Evolutionary conservation across 1,140 invertebrate genomes (phyloP), one percentile per base, ranked within the genome.

Genomic region (Atta cephalotes): DNA sequence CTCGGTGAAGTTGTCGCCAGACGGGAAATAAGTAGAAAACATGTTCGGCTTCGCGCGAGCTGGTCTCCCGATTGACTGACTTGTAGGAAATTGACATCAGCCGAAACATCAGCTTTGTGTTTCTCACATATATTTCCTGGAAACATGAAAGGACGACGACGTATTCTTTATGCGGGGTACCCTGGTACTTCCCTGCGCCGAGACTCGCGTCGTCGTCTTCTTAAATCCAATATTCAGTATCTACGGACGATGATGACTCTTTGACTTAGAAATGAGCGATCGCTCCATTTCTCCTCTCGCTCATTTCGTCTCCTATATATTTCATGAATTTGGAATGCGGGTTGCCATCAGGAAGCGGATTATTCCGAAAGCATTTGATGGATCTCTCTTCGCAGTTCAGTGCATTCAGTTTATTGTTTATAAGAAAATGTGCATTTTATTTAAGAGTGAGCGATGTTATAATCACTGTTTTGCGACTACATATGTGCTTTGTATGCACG

Each of bases 61-160:
- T 7, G 49, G 12, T 18, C 18, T 18, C 35, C 53, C 35, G 68
- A 45, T 5, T 56, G 68, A 45, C 9, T 56, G 79, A 80, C 85
- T 84, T 68, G 49, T 72, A 88, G 90, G 79, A 89, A 86, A 87
- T 85, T 89, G 86, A 53, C 88, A 86, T 68, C 86, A 81, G 77
- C 86, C 79, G 71, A 80, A 85, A 87, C 90, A 53, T 45, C 89
- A 86, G 68, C 84, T 80, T 72, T 68, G 77, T 70, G 87, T 70
- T 90, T 90, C 85, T 88, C 88, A 88, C 90, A 85, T 91, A 90
- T 79, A 87, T 91, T 85, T 90, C 68, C 68, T 7, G 45, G 58
- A 45, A 18, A 74, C 14, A 74, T 39, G 35, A 18, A 0, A 71
- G 45, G 68, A 81, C 35, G 51, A 81, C 35, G 65, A 65, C 21